Evolutionary conservation across 2,113 vertebrate species (phyloP).

Genomic region (Platichthys flesus): DNA sequence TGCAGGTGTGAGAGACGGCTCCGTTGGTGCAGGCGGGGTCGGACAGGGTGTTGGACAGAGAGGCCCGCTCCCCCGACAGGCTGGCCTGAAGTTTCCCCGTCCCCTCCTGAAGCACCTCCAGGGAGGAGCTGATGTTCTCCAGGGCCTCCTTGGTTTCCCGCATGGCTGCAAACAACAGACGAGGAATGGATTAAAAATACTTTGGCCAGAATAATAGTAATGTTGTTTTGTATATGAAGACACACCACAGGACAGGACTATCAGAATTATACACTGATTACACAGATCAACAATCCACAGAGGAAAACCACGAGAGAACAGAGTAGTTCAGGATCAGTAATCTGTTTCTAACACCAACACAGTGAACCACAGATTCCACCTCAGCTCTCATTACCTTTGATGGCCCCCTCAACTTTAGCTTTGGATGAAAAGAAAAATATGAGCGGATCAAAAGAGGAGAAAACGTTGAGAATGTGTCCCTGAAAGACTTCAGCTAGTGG

Average conservation of each 20-base stretch:
- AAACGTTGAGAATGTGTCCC: not conserved
- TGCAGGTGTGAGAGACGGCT: constrained; percentile 82
- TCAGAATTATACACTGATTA: not conserved
- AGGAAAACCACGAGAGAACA: constrained; percentile 30
- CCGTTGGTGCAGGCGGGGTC: constrained; percentile 82
- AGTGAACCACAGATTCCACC: constrained; percentile 56
- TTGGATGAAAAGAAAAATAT: constrained; percentile 72
- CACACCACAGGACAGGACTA: constrained; percentile 15
- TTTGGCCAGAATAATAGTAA: not conserved
- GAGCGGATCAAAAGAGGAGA: constrained; percentile 31
- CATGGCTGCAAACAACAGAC: constrained; percentile 83
- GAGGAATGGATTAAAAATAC: not conserved
- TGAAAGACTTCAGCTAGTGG: not conserved
- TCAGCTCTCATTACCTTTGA: constrained; percentile 85
- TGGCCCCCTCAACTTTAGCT: constrained; percentile 89
- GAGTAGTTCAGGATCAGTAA: constrained; percentile 11
- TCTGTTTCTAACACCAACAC: constrained; percentile 36
- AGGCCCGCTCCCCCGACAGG: constrained; percentile 78
- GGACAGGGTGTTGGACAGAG: constrained; percentile 85
- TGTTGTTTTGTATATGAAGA: not conserved
- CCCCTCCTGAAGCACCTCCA: constrained; percentile 86
- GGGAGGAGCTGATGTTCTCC: constrained; percentile 82
- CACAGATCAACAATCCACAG: constrained; percentile 35
- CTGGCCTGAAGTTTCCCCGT: constrained; percentile 79
- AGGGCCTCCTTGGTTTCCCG: constrained; percentile 88